Evolutionary conservation across 2,888 invertebrate genomes (phyloP), one percentile per base, ranked within the genome.

Genomic region (Drosophila limbata): DNA sequence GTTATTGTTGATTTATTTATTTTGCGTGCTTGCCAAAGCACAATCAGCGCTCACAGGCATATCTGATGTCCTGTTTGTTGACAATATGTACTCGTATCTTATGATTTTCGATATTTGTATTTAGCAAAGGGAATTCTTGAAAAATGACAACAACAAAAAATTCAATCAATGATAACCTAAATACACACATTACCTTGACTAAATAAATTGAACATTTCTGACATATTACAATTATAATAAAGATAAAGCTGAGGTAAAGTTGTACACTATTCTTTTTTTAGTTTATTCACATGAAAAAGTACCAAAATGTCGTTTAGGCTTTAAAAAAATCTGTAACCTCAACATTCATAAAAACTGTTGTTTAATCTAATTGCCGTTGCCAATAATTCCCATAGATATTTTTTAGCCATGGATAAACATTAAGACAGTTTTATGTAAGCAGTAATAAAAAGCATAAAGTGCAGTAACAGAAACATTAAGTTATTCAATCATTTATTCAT

Each of bases 21-120:
- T 71, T 53, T 71, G 62, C 74, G 63, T 62, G 87, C 69, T 86
- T 72, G 71, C 50, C 57, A 63, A 67, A 69, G 57, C 77, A 62
- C 50, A 73, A 70, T 64, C 63, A 73, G 47, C 13, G 69, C 82
- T 73, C 51, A 39, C 50, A 69, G 77, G 44, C 76, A 50, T 76
- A 71, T 76, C 67, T 48, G 53, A 73, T 76, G 69, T 76, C 79
- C 79, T 73, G 69, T 68, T 53, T 75, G 79, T 76, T 82, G 88
- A 79, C 83, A 82, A 76, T 47, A 73, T 88, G 40, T 64, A 39
- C 45, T 69, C 51, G 61, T 56, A 40, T 76, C 68, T 50, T 47
- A 42, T 68, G 68, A 63, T 79, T 76, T 62, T 73, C 68, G 60
- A 73, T 75, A 67, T 76, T 76, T 76, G 61, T 68, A 55, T 69